Percentiles rank a stretch among this genome's conserved stretches.
Conservation (phyloP, 2,888 invertebrate species). For the Cylloceria caligata region DNA sequence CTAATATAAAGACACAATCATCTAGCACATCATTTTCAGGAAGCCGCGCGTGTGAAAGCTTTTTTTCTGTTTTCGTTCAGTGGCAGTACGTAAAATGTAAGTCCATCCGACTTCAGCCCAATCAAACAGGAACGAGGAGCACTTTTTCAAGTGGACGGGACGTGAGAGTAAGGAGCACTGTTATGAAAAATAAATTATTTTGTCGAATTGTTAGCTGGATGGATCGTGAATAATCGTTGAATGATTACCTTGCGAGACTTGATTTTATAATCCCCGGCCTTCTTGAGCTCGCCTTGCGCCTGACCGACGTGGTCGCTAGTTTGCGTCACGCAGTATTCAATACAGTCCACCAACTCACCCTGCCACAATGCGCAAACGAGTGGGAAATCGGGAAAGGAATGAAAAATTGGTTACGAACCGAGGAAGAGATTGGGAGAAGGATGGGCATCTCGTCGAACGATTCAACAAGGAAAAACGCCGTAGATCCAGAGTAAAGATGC, state of each 20-base stretch:
- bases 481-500: conserved; percentile 60
- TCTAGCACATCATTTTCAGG: conserved; percentile 47
- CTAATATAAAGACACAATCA: conserved; percentile 41
- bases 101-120: conserved; percentile 4
- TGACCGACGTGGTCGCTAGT: conserved; percentile 93
- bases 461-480: conserved; percentile 32
- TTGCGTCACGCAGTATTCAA: conserved; percentile 96
- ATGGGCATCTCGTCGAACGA: conserved; percentile 30
- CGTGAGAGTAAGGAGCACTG: conserved; percentile 15
- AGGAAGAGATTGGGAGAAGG: neutral
- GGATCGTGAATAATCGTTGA: conserved; percentile 67
- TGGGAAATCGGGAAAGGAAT: conserved; percentile 82
- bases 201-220: conserved; percentile 4
- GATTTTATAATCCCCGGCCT: conserved; percentile 93
- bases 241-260: conserved; percentile 94
- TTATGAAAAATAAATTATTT: conserved; percentile 18
- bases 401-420: conserved; percentile 2
- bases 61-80: conserved; percentile 1
- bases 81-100: neutral
- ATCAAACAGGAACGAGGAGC: conserved; percentile 17
- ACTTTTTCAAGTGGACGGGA: conserved; percentile 14
- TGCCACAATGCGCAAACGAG: conserved; percentile 83
- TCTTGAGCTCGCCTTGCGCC: conserved; percentile 91
- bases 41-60: conserved; percentile 30
- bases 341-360: conserved; percentile 97